Evolutionary conservation across 2,888 invertebrate genomes (phyloP).

Genomic region (Bellardia pandia): DNA sequence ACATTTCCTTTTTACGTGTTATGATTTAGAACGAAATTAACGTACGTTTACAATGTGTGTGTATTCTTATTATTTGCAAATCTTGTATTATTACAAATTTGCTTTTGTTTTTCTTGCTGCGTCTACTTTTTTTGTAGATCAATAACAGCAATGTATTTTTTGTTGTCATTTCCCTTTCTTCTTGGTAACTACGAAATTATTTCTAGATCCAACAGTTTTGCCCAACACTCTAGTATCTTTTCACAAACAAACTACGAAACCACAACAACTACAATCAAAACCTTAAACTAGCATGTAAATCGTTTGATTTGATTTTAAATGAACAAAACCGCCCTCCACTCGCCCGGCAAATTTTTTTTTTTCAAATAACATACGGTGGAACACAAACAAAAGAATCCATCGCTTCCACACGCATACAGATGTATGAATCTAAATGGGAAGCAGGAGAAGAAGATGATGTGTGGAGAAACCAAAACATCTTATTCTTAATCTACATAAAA

Average conservation of each 20-base stretch:
- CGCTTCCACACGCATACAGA: background rate
- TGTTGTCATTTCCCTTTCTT: no score
- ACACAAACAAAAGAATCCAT: conserved; percentile 20
- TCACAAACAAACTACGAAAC: conserved; percentile 20
- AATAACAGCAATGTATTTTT: no score
- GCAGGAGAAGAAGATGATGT: background rate
- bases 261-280: conserved; percentile 42
- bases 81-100: no score
- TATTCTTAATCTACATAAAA: conserved; percentile 66
- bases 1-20: no score
- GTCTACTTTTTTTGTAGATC: no score
- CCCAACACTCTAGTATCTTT: background rate
- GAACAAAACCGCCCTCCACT: conserved; percentile 41
- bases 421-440: background rate
- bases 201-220: background rate
- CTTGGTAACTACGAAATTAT: no score
- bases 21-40: no score
- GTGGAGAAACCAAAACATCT: conserved; percentile 26
- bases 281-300: conserved; percentile 48
- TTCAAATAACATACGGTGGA: conserved; percentile 19
- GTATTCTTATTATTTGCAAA: no score
- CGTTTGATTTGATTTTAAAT: conserved; percentile 55
- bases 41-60: no score
- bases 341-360: conserved; percentile 7
- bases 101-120: no score